These are phyloP conservation scores for Hippolais icterina DNA, from an alignment of 2,113 vertebrate genomes.

Conservation along the genomic window DNA sequence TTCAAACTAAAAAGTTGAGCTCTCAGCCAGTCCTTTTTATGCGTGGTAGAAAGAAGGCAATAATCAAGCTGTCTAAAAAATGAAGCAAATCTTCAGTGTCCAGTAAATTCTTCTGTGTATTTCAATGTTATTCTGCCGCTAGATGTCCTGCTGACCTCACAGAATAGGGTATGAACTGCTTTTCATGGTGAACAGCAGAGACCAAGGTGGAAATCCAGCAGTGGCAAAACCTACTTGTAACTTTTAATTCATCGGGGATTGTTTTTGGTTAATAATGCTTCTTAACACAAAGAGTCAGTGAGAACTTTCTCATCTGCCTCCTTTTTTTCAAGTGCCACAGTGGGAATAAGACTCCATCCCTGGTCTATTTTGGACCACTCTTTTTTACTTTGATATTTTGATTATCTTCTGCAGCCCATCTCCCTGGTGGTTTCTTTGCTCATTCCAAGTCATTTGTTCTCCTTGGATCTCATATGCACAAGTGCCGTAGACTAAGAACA, in stretches of 20 bases:
- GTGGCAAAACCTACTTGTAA: neutral
- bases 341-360: neutral
- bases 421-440: neutral
- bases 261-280: neutral
- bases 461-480: neutral
- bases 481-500: neutral
- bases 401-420: neutral
- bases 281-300: neutral
- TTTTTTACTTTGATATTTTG: neutral
- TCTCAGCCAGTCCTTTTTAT: neutral
- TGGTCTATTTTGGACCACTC: neutral
- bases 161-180: fast-evolving
- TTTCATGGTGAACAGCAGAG: neutral
- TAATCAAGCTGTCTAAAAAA: neutral
- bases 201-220: neutral
- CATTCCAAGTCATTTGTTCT: neutral
- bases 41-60: neutral
- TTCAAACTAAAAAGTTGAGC: neutral
- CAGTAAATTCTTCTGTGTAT: neutral
- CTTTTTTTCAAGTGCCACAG: neutral
- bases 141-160: slow-evolving; percentile 42
- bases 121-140: neutral
- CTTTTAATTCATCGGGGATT: neutral
- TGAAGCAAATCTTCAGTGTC: neutral
- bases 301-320: neutral